phyloP scores from a whole-genome alignment of 2,888 invertebrate species.

The Drosophila melanosoma region DNA sequence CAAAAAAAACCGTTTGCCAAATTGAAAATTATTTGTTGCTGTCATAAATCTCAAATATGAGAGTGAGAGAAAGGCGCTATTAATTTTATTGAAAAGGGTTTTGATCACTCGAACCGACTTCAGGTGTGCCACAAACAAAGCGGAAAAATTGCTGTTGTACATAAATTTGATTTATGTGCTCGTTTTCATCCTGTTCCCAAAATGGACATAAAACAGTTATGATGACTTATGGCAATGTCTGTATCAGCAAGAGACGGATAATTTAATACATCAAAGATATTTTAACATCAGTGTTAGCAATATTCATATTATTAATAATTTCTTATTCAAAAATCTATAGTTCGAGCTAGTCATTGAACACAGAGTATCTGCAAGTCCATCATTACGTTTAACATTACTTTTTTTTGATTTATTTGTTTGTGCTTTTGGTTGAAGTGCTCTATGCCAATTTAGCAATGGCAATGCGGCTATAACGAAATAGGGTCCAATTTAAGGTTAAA shows the following conservation, averaged over 20 bases:
- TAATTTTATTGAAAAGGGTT: constrained; percentile 75
- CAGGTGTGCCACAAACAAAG: constrained; percentile 35
- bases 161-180: constrained; percentile 53
- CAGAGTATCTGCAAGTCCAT: constrained; percentile 26
- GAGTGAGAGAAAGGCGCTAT: constrained; percentile 43
- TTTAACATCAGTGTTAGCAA: neutral
- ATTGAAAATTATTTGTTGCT: constrained; percentile 52
- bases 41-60: constrained; percentile 62
- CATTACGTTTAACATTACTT: neutral
- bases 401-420: constrained; percentile 73
- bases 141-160: constrained; percentile 43
- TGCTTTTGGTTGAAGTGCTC: constrained; percentile 42
- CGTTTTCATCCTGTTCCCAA: constrained; percentile 14
- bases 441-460: constrained; percentile 70
- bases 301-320: neutral
- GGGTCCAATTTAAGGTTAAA: constrained; percentile 30
- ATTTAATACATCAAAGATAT: neutral
- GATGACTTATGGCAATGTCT: neutral
- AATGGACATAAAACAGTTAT: neutral
- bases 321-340: neutral
- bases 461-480: constrained; percentile 37
- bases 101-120: constrained; percentile 37
- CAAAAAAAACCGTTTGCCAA: constrained; percentile 10
- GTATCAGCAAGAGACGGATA: neutral
- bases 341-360: neutral